Evolutionary conservation across 1,140 invertebrate species (phyloP).

Genomic region (Drosophila tropicalis): DNA sequence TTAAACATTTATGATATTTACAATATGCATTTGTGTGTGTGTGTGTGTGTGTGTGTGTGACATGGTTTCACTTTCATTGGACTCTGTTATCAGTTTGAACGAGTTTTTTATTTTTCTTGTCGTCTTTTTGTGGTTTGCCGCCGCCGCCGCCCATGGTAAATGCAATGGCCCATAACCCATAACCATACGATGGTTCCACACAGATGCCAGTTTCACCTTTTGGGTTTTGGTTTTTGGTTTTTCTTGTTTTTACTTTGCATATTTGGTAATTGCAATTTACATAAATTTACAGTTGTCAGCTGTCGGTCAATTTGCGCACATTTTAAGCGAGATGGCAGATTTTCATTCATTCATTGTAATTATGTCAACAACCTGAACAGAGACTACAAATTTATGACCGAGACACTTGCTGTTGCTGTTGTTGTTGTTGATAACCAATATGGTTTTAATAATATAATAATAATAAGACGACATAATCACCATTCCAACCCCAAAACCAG

Average conservation of each 20-base stretch:
- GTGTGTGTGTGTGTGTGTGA: slow-evolving; percentile 28
- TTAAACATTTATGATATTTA: slow-evolving; percentile 51
- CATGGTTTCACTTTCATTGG: slow-evolving; percentile 54
- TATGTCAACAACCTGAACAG: too few relatives aligned
- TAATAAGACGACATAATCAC: too few relatives aligned
- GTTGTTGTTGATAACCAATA: slow-evolving; percentile 1
- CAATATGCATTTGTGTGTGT: neutral
- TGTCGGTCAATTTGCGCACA: slow-evolving; percentile 40
- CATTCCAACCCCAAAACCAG: neutral
- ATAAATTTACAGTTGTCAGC: slow-evolving; percentile 46
- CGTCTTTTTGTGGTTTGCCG: slow-evolving; percentile 23
- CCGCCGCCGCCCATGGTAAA: slow-evolving; percentile 35
- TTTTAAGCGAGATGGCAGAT: slow-evolving; percentile 17
- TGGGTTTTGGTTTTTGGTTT: neutral
- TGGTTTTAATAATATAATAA: too few relatives aligned
- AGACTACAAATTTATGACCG: too few relatives aligned
- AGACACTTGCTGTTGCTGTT: too few relatives aligned
- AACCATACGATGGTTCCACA: neutral
- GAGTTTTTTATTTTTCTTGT: slow-evolving; percentile 32
- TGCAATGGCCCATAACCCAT: slow-evolving; percentile 44
- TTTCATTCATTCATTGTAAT: slow-evolving; percentile 6
- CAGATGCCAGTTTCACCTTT: slow-evolving; percentile 12
- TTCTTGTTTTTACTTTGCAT: slow-evolving; percentile 6
- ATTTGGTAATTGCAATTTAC: slow-evolving; percentile 49
- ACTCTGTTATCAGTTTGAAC: slow-evolving; percentile 42